Conservation (phyloP, 2,888 invertebrate genomes). For the Choristoneura rosaceana region DNA sequence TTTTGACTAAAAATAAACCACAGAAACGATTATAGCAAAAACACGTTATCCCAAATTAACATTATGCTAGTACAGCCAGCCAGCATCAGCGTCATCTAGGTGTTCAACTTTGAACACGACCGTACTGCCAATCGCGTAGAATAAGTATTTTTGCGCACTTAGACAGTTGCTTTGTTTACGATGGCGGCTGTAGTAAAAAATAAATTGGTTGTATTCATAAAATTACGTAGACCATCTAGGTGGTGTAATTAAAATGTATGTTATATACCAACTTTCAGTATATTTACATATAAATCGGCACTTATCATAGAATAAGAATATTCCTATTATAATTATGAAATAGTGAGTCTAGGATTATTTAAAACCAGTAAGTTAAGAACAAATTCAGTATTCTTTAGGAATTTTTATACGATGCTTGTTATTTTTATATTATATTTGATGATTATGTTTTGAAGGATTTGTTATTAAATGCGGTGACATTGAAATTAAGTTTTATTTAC, state of each 20-base stretch:
- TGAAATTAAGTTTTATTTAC: neutral
- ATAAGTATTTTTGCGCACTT: no score
- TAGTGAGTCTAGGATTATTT: constrained; percentile 24
- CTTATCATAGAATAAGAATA: constrained; percentile 3
- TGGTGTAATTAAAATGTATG: constrained; percentile 12
- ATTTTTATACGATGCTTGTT: constrained; percentile 49
- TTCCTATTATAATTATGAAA: constrained; percentile 27
- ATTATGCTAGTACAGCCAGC: no score
- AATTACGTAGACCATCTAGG: neutral
- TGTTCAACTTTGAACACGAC: no score
- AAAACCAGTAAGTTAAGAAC: constrained; percentile 24
- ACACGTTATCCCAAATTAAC: no score
- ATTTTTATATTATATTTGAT: constrained; percentile 47
- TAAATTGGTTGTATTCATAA: no score
- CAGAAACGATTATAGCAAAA: no score
- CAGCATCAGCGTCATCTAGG: no score
- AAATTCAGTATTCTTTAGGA: constrained; percentile 44
- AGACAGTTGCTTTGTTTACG: no score
- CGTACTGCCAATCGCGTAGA: no score
- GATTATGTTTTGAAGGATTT: constrained; percentile 41
- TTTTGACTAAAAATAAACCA: no score
- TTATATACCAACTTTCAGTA: neutral
- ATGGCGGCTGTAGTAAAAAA: no score
- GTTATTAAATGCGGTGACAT: constrained; percentile 39
- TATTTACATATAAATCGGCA: constrained; percentile 1